Conservation (phyloP, 1,140 invertebrate genomes). For the Diorhabda elongata region DNA sequence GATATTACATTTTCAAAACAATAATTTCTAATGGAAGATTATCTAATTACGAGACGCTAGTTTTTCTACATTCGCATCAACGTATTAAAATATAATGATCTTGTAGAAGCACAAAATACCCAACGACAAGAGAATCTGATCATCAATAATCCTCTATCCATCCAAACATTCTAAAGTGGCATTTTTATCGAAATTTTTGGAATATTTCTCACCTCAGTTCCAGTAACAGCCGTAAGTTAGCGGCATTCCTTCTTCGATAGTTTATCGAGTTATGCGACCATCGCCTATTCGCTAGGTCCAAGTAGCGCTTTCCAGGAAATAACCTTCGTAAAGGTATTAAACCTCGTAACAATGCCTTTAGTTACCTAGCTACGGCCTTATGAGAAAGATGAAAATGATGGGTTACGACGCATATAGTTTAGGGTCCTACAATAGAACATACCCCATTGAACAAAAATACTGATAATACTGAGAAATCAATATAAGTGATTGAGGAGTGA, state of each 20-base stretch:
- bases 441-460: too few relatives aligned
- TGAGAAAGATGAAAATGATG: too few relatives aligned
- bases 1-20: too few relatives aligned
- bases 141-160: constrained; percentile 2
- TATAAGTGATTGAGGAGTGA: too few relatives aligned
- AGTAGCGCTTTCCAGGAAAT: constrained; percentile 9
- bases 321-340: constrained; percentile 14
- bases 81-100: too few relatives aligned
- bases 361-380: too few relatives aligned
- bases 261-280: constrained; percentile 15
- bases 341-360: constrained; percentile 6
- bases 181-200: constrained; percentile 1
- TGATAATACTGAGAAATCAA: too few relatives aligned
- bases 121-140: not conserved
- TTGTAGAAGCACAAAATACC: not conserved
- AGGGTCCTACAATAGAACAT: too few relatives aligned
- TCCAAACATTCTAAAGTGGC: not conserved
- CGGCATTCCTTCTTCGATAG: constrained; percentile 4
- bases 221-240: constrained; percentile 1
- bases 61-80: too few relatives aligned
- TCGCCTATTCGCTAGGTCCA: not conserved
- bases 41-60: too few relatives aligned
- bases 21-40: too few relatives aligned
- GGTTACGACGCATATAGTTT: not conserved
- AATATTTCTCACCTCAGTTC: not conserved